Evolutionary conservation across 2,797 vertebrate species (phyloP), one percentile per base, ranked within the genome.

Genomic region (Salarias fasciatus): DNA sequence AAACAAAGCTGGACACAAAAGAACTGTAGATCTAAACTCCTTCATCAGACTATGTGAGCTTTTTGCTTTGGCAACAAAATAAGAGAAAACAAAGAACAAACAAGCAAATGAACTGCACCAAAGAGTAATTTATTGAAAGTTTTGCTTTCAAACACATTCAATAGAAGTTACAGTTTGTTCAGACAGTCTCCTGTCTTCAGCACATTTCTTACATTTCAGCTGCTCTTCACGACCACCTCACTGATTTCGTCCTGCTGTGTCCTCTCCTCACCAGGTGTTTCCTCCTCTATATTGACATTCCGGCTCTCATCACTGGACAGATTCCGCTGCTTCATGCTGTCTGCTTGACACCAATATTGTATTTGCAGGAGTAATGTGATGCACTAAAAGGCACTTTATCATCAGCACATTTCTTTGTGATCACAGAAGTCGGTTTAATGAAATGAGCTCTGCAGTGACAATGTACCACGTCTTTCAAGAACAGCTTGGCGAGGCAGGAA

Each of bases 181-280:
- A 79, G 43, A 69, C 29, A 49, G 42, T 74, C 84, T 88, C 87
- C 79, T 81, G 88, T 84, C 84, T 86, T 87, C 89, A 90, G 86
- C 88, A 85, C 66, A 5, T 46, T 31, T 48, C 4, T 28, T 53
- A 64, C 0, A 69, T 62, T 35, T 35, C 33, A 1, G 33, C 33
- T 35, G 33, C 18, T 24, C 18, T 24, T 24, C 18, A 24, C 24
- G 18, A 24, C 3, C 18, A 18, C 18, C 18, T 24, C 18, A 24
- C 18, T 35, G 33, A 35, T 35, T 35, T 35, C 33, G 18, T 24
- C 18, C 18, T 24, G 18, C 24, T 24, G 24, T 24, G 18, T 24
- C 24, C 18, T 24, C 18, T 24, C 18, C 18, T n/a, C n/a, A n/a
- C n/a, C n/a, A n/a, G n/a, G n/a, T n/a, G n/a, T n/a, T n/a, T n/a